Evolutionary conservation across 2,113 vertebrate genomes (phyloP), one percentile per base, ranked within the genome.

Genomic region (Phainopepla nitens): DNA sequence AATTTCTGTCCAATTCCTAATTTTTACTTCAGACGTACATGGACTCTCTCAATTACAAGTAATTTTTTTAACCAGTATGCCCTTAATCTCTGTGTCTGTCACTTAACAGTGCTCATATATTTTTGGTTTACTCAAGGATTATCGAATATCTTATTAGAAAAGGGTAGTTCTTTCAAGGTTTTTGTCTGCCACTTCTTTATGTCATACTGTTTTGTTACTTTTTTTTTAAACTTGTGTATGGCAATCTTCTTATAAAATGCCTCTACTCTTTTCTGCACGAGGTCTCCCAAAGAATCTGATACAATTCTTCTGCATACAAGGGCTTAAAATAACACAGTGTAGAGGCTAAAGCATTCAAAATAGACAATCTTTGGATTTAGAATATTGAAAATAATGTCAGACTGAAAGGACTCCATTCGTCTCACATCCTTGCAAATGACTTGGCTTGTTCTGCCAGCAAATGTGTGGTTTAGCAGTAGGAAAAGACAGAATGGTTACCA

Each of bases 401-500:
- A 36, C 49, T 71, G 57, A 76, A 94, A 87, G 8, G 41, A 68
- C 13, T 82, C 13, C 3, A 0, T 78, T 75, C 20, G 10, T 66
- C 53, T 94, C 69, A 54, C 70, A 89, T 79, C 39, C 24, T 78
- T 86, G 79, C 10, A 23, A 93, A 91, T 96, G 70, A 87, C 56
- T 88, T 77, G 51, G 31, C 82, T 88, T 82, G 45, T 69, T 93
- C 89, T 89, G 61, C 54, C 79, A 92, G 57, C 24, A 82, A 73
- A 81, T n/a, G 31, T 86, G 68, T 86, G 45, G 61, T 90, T 96
- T 84, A 90, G 41, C 14, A 10, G 61, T 64, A 82, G 85, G 53
- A 60, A 76, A 82, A 90, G 66, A 82, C 10, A 12, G 79, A 94
- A 66, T 61, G 60, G 93, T 97, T 94, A 6, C 97, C 76, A 97